Evolutionary conservation across 2,888 invertebrate genomes (phyloP).

Genomic region (Agonum fuliginosum): DNA sequence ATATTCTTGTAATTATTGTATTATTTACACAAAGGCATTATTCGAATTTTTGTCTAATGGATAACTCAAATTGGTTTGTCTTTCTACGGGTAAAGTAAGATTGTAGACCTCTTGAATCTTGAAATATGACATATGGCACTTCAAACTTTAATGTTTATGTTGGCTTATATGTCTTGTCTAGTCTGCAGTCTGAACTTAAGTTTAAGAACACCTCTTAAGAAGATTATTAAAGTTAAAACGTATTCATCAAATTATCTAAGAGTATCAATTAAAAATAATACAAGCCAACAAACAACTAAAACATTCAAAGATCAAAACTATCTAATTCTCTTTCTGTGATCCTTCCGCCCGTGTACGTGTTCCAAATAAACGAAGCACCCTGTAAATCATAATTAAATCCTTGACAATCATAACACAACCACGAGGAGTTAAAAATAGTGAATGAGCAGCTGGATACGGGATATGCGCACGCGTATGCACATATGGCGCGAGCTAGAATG

Average conservation of each 20-base stretch:
- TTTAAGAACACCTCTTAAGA: slow-evolving; percentile 25
- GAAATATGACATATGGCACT: slow-evolving; percentile 31
- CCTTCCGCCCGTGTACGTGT: slow-evolving; percentile 36
- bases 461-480: neutral
- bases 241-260: neutral
- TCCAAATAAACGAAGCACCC: slow-evolving; percentile 24
- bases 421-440: slow-evolving; percentile 36
- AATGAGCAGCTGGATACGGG: slow-evolving; percentile 2
- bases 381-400: slow-evolving; percentile 52
- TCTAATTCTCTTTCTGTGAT: neutral
- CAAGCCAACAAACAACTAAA: neutral
- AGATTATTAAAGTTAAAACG: slow-evolving; percentile 3
- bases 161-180: neutral
- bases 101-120: neutral
- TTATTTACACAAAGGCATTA: neutral
- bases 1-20: slow-evolving; percentile 5
- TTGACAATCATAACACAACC: slow-evolving; percentile 47
- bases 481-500: slow-evolving; percentile 9
- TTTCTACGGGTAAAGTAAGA: neutral
- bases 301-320: neutral
- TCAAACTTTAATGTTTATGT: neutral
- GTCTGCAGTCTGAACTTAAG: neutral
- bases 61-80: neutral
- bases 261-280: too few species aligned
- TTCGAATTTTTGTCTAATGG: neutral